Evolutionary conservation across 2,797 vertebrate genomes (phyloP).

Genomic region (Decapterus maruadsi): DNA sequence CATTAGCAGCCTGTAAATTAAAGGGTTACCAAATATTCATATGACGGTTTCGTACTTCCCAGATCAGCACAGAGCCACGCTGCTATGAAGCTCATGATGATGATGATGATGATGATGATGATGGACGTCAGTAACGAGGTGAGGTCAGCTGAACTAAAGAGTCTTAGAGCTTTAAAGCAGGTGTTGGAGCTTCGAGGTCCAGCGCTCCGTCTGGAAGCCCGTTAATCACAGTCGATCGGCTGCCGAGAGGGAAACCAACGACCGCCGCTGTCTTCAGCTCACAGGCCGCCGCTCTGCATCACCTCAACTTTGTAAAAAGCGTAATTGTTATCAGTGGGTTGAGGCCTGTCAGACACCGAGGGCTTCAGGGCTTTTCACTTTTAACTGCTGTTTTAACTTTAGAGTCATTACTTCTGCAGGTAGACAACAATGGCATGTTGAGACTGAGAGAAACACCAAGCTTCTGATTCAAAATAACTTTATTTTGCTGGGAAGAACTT

Average conservation of each 20-base stretch:
- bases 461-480: background rate
- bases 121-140: conserved; percentile 17
- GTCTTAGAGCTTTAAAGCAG: conserved; percentile 12
- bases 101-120: background rate
- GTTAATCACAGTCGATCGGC: conserved; percentile 33
- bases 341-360: background rate
- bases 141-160: conserved; percentile 7
- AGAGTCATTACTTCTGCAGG: conserved; percentile 12
- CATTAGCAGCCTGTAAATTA: no score
- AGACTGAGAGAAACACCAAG: background rate
- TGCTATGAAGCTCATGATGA: background rate
- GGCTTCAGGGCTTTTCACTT: conserved; percentile 9
- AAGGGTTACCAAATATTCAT: background rate
- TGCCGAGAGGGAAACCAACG: background rate
- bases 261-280: background rate
- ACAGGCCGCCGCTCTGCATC: background rate
- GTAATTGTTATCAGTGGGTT: conserved; percentile 14
- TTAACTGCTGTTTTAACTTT: background rate
- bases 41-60: background rate
- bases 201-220: conserved; percentile 9
- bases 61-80: background rate
- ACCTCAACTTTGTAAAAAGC: conserved; percentile 21
- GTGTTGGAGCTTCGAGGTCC: conserved; percentile 7
- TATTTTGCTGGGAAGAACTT: no score
- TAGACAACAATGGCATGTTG: background rate